Percentiles rank a stretch among this genome's conserved stretches.
Conservation (phyloP, 2,888 invertebrate species). For the Leptinotarsa tumamoca region DNA sequence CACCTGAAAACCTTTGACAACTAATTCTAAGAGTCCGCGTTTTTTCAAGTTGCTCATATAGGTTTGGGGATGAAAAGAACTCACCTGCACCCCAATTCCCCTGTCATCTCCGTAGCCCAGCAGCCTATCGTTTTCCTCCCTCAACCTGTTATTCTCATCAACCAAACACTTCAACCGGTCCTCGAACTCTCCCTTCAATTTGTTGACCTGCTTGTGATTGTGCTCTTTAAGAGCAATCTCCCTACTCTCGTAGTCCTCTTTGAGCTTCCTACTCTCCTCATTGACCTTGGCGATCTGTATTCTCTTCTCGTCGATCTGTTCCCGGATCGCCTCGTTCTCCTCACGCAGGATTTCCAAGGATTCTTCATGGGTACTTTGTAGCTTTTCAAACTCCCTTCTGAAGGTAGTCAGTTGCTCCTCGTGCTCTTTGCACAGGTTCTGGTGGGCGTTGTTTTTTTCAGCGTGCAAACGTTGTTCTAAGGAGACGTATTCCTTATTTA, state of each 20-base stretch:
- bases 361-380: conserved; percentile 63
- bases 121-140: conserved; percentile 61
- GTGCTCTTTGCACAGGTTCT: conserved; percentile 54
- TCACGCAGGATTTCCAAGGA: conserved; percentile 63
- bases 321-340: conserved; percentile 64
- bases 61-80: not conserved
- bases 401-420: conserved; percentile 60
- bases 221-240: conserved; percentile 55
- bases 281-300: conserved; percentile 44
- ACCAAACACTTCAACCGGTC: conserved; percentile 47
- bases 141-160: conserved; percentile 58
- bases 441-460: conserved; percentile 55
- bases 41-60: too few species aligned
- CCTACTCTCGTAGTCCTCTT: conserved; percentile 59
- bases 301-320: conserved; percentile 63
- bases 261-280: conserved; percentile 58
- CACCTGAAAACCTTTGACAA: too few species aligned
- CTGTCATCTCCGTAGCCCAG: conserved; percentile 61
- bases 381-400: conserved; percentile 59
- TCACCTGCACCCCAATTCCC: conserved; percentile 62
- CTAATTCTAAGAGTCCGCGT: too few species aligned
- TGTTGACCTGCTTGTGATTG: conserved; percentile 45
- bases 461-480: conserved; percentile 56
- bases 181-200: conserved; percentile 39
- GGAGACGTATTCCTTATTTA: conserved; percentile 61